phyloP scores from a whole-genome alignment of 1,140 invertebrate species.

The Pseudomyrmex pallidus region DNA sequence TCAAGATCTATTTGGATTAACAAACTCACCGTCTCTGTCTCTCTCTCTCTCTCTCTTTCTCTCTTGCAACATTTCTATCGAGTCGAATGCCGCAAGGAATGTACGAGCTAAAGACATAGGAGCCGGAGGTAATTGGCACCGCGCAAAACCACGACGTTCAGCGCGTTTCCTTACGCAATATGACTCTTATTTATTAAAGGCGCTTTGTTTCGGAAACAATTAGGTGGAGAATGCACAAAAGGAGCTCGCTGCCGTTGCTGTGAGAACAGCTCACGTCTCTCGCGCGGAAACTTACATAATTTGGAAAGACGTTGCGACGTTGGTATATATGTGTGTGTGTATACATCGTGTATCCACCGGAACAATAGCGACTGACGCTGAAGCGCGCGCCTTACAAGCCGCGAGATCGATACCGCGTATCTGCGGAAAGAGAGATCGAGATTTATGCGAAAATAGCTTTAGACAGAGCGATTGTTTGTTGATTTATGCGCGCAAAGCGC shows the following conservation, averaged over 20 bases:
- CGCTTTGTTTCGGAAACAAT: conserved; percentile 58
- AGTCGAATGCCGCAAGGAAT: neutral
- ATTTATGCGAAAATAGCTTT: conserved; percentile 42
- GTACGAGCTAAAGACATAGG: conserved; percentile 4
- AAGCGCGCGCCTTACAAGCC: conserved; percentile 45
- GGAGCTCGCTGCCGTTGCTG: neutral
- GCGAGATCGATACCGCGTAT: conserved; percentile 50
- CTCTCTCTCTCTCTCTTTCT: neutral
- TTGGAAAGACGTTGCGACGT: conserved; percentile 53
- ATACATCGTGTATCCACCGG: conserved; percentile 15
- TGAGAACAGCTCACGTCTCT: conserved; percentile 50
- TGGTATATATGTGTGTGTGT: conserved; percentile 6
- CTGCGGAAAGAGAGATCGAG: conserved; percentile 28
- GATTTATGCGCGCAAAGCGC: conserved; percentile 2
- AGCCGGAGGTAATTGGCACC: conserved; percentile 33
- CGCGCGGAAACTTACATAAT: conserved; percentile 56
- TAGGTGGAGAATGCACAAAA: conserved; percentile 56
- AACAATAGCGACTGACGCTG: conserved; percentile 55
- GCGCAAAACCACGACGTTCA: conserved; percentile 39
- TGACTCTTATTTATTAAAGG: conserved; percentile 58
- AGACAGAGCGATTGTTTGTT: conserved; percentile 25
- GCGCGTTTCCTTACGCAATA: conserved; percentile 41
- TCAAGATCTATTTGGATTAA: conserved; percentile 34
- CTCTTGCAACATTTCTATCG: neutral
- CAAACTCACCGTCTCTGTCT: neutral